Base-by-base conservation (phyloP, 2,113 vertebrate species). In the Balaeniceps rex region DNA sequence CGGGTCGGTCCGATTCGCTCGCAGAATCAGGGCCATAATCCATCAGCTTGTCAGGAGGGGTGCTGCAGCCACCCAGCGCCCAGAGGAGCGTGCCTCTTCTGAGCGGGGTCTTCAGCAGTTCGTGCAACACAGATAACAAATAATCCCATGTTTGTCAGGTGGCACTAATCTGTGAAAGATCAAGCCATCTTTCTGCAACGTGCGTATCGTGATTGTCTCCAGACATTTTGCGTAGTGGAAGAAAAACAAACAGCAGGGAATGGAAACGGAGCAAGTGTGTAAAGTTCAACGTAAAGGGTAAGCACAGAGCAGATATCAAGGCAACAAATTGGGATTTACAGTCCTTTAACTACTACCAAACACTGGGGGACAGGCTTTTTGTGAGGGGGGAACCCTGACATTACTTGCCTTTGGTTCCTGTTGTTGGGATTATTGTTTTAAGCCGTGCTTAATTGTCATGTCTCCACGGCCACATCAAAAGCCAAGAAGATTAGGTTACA, bases 401-500 rank as follows among this genome's bases (percentile, higher is more conserved):
- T 94, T 96, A 95, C 95, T 95, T 97, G 93, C 90, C 88, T 96
- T 97, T 94, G 75, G 94, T 95, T 96, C 88, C 93, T 16, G 44
- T 94, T 96, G 94, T 97, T 91, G 83, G 86, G 96, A 97, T 97
- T 97, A 97, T 96, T 97, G 95, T 97, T 97, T 97, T 97, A 97
- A 97, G 93, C 95, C 58, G 5, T 82, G 93, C 95, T 97, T 97
- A 97, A 97, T 97, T 97, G 96, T 97, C 97, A 96, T 97, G 97
- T 97, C 95, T 97, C 97, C 94, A 96, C 86, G 81, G 95, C 97
- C 97, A 98, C 97, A 97, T 97, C 97, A 97, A 97, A 97, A 96
- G 95, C 88, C 93, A 75, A 96, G 89, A 82, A 95, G 97, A 97
- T 97, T 97, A 97, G 93, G 96, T 98, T 98, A 96, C 95, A 96